phyloP scores from a whole-genome alignment of 1,140 invertebrate species.

The Orussus abietinus region DNA sequence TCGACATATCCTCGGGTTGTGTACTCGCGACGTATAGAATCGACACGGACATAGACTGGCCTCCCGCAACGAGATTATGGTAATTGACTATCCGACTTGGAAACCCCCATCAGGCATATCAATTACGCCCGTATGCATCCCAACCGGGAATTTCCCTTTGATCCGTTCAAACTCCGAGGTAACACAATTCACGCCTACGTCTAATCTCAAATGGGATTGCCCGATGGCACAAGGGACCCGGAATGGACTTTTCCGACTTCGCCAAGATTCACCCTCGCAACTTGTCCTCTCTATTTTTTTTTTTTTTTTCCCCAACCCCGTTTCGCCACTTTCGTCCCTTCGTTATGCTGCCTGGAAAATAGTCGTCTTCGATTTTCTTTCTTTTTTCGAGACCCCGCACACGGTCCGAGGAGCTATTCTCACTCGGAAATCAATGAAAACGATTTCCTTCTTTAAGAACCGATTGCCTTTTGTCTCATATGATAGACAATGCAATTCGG shows the following conservation, averaged over 20 bases:
- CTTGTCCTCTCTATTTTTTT: conserved; percentile 3
- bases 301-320: background rate
- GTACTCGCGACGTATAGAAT: conserved; percentile 32
- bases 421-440: no score
- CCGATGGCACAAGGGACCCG: conserved; percentile 34
- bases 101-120: conserved; percentile 46
- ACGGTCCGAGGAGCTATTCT: no score
- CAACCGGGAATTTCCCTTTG: conserved; percentile 45
- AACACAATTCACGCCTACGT: conserved; percentile 41
- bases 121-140: conserved; percentile 48
- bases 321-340: no score
- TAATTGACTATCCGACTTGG: conserved; percentile 50
- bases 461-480: no score
- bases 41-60: conserved; percentile 23
- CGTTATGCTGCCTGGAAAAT: no score
- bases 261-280: no score
- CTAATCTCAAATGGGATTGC: conserved; percentile 44
- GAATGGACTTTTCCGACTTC: conserved; percentile 35
- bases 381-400: no score
- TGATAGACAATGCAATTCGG: no score
- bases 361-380: no score
- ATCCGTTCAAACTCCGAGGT: conserved; percentile 40
- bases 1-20: conserved; percentile 33
- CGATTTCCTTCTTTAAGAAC: no score
- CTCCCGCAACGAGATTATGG: conserved; percentile 47